A percentile compares a stretch with the other conserved stretches of the same genome.
Conservation (phyloP, 2,797 vertebrate genomes). For the Alauda arvensis region DNA sequence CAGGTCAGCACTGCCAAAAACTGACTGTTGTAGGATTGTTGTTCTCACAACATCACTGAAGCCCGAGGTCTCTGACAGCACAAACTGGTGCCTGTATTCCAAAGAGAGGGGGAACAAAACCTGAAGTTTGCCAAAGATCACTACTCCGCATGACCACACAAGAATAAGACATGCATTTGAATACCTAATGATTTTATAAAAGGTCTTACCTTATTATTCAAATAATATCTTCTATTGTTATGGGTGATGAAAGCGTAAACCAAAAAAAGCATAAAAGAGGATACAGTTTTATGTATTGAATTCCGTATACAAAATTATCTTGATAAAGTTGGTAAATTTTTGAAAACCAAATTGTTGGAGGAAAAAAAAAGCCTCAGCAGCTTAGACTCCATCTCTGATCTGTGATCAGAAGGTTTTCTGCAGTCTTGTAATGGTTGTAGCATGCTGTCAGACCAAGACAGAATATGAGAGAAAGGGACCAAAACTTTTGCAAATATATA, state of each 20-base stretch:
- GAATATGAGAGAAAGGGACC: background rate
- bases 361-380: background rate
- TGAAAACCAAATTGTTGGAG: background rate
- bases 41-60: rapidly evolving
- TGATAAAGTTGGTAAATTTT: background rate
- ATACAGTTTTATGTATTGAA: background rate
- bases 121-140: background rate
- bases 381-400: background rate
- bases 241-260: background rate
- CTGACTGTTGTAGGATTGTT: rapidly evolving
- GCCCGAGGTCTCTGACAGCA: background rate
- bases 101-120: background rate
- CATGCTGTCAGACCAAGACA: background rate
- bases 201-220: background rate
- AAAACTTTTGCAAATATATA: background rate
- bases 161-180: background rate
- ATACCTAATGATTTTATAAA: background rate
- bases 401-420: background rate
- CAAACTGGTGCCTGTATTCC: background rate
- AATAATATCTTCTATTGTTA: background rate
- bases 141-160: background rate
- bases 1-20: background rate
- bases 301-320: background rate
- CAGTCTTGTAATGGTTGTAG: background rate
- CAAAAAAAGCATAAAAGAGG: background rate